A percentile compares a stretch with the other conserved stretches of the same genome.
These are phyloP conservation scores for Apamea monoglypha DNA, from an alignment of 2,888 invertebrate genomes.

Conservation along the genomic window DNA sequence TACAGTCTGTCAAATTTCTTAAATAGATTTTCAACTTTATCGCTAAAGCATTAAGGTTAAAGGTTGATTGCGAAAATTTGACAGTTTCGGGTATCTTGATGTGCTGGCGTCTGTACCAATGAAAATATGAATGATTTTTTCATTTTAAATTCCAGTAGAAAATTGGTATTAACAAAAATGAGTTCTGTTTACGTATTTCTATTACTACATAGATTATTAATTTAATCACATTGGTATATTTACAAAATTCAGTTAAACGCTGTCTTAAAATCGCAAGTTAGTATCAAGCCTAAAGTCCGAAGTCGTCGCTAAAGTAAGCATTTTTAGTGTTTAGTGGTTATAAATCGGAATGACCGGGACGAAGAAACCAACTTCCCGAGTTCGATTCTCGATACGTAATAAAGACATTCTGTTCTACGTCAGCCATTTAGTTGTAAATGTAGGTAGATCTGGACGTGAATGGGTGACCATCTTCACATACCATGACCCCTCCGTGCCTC, in stretches of 20 bases:
- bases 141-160: background rate
- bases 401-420: background rate
- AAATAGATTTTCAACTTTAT: too few relatives aligned
- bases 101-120: too few relatives aligned
- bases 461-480: too few relatives aligned
- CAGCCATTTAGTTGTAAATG: background rate
- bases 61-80: too few relatives aligned
- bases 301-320: constrained; percentile 5
- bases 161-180: background rate
- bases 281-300: constrained; percentile 4
- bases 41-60: too few relatives aligned
- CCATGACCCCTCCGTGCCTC: too few relatives aligned
- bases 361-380: background rate
- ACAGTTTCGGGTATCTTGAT: too few relatives aligned
- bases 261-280: constrained; percentile 5
- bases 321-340: constrained; percentile 29
- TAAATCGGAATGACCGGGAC: background rate
- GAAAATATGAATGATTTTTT: background rate
- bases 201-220: background rate
- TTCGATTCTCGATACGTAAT: too few relatives aligned
- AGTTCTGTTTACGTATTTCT: background rate
- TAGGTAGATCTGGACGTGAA: background rate
- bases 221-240: background rate
- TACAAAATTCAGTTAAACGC: background rate
- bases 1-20: too few relatives aligned